These are phyloP conservation scores for Plusia festucae DNA, from an alignment of 2,888 invertebrate species.

Conservation along the genomic window DNA sequence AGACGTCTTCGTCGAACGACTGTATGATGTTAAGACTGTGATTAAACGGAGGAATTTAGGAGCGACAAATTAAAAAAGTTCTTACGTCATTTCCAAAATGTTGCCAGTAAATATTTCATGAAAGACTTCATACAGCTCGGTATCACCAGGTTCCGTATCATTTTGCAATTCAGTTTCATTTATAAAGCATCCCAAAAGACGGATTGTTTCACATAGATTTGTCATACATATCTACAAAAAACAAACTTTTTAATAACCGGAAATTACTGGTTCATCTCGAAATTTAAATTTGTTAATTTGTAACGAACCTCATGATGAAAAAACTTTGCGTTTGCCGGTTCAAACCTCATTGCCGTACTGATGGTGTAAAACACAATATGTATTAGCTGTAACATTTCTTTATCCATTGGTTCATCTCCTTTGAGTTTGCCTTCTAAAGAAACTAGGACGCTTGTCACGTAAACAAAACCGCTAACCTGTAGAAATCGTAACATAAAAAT, in stretches of 20 bases:
- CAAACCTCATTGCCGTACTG: slow-evolving; percentile 99
- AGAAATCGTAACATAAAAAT: slow-evolving; percentile 15
- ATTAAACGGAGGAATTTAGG: too few species aligned
- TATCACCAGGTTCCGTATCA: slow-evolving; percentile 81
- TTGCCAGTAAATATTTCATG: slow-evolving; percentile 94
- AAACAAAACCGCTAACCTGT: slow-evolving; percentile 98
- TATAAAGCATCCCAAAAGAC: slow-evolving; percentile 97
- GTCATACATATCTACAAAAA: slow-evolving; percentile 95
- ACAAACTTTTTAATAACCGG: neutral
- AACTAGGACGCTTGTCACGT: slow-evolving; percentile 98
- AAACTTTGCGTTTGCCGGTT: slow-evolving; percentile 99
- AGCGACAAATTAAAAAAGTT: too few species aligned
- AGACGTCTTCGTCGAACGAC: too few species aligned
- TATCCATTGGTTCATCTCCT: slow-evolving; percentile 77
- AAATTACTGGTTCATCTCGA: neutral
- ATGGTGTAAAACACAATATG: slow-evolving; percentile 98
- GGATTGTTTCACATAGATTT: slow-evolving; percentile 97
- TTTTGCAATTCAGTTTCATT: slow-evolving; percentile 83
- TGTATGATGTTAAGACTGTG: too few species aligned
- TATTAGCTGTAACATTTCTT: slow-evolving; percentile 93
- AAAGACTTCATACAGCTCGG: slow-evolving; percentile 88
- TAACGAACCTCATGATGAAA: slow-evolving; percentile 96
- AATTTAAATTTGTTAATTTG: neutral
- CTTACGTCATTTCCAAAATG: slow-evolving; percentile 91
- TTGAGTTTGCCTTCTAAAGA: slow-evolving; percentile 96